phyloP scores from a whole-genome alignment of 1,140 invertebrate species.

The Anagrus nilaparvatae region DNA sequence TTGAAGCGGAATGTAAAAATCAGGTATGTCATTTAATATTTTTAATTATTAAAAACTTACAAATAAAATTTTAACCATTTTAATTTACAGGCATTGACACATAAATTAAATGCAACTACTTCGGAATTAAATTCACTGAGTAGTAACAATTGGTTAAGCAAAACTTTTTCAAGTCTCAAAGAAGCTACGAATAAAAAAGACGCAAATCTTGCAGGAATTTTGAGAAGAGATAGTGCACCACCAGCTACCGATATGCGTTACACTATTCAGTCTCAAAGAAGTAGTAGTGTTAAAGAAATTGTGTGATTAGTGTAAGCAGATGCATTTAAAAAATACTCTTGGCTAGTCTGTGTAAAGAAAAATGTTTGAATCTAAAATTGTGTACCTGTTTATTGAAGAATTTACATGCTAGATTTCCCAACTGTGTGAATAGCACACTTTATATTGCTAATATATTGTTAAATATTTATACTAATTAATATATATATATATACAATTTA shows the following conservation, averaged over 20 bases:
- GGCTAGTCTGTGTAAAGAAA: no score
- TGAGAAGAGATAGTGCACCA: constrained; percentile 37
- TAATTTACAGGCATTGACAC: constrained; percentile 70
- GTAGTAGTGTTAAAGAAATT: constrained; percentile 35
- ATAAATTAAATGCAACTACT: constrained; percentile 75
- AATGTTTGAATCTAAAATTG: no score
- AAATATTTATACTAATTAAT: no score
- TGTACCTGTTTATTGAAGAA: no score
- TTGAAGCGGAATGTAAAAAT: constrained; percentile 94
- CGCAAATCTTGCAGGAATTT: constrained; percentile 14
- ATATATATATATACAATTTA: no score
- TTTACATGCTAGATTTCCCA: no score
- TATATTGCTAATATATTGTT: no score
- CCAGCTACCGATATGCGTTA: constrained; percentile 31
- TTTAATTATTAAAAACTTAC: neutral
- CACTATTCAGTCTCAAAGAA: constrained; percentile 32
- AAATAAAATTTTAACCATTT: constrained; percentile 4
- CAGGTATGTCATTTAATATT: constrained; percentile 51
- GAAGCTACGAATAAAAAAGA: constrained; percentile 37
- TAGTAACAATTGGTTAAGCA: constrained; percentile 79
- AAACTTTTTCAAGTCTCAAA: constrained; percentile 58
- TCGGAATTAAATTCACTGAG: constrained; percentile 71
- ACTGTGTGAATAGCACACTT: no score
- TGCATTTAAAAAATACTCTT: no score
- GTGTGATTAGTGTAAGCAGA: constrained; percentile 27